These are phyloP conservation scores for Drosophila prosaltans DNA, from an alignment of 1,140 invertebrate genomes.

Conservation along the genomic window DNA sequence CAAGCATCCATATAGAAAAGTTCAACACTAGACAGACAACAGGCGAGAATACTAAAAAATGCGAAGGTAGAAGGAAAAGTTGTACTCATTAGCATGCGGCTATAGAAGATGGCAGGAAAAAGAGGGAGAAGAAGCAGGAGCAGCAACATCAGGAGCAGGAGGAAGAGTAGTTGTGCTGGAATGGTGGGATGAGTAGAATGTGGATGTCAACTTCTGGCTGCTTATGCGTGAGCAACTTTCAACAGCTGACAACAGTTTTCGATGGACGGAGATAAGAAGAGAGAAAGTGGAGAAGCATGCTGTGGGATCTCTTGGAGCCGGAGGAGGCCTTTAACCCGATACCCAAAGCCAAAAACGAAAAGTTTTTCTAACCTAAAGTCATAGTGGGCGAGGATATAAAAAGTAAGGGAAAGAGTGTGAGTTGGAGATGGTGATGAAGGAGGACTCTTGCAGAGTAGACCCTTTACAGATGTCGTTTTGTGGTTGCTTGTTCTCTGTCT, in stretches of 20 bases:
- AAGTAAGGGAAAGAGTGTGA: neutral
- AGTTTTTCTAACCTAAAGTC: slow-evolving; percentile 55
- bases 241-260: slow-evolving; percentile 57
- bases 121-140: neutral
- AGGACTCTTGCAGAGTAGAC: slow-evolving; percentile 21
- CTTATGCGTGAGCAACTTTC: slow-evolving; percentile 67
- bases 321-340: too few relatives aligned
- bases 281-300: neutral
- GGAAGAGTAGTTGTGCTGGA: too few relatives aligned
- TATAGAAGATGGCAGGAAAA: neutral
- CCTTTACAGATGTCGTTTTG: slow-evolving; percentile 56
- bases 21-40: slow-evolving; percentile 50
- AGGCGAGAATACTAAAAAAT: slow-evolving; percentile 32
- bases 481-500: slow-evolving; percentile 29
- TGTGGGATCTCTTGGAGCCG: too few relatives aligned
- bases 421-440: neutral
- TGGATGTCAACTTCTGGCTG: slow-evolving; percentile 37
- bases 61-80: slow-evolving; percentile 42
- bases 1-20: slow-evolving; percentile 49
- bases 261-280: slow-evolving; percentile 13
- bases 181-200: too few relatives aligned
- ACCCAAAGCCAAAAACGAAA: slow-evolving; percentile 47
- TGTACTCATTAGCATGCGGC: slow-evolving; percentile 75
- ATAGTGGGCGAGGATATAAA: neutral
- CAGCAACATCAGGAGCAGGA: neutral